Percentiles rank a stretch among this genome's conserved stretches.
phyloP scores from a whole-genome alignment of 1,140 invertebrate genomes.

The Harpegnathos saltator region DNA sequence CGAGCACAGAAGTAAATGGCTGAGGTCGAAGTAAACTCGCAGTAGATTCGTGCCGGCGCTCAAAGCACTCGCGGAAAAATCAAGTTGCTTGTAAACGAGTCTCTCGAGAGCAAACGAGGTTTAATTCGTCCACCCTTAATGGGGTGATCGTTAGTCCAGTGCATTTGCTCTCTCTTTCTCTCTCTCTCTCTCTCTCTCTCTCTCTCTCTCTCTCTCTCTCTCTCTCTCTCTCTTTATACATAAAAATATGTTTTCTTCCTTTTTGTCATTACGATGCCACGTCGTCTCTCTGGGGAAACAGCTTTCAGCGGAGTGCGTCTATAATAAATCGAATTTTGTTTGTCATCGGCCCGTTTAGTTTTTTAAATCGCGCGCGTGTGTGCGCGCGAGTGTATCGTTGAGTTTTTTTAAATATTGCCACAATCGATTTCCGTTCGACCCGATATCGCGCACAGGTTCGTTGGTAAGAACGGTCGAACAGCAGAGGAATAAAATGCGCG shows the following conservation, averaged over 20 bases:
- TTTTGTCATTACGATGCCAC: not conserved
- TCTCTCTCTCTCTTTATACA: not conserved
- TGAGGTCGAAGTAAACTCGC: constrained; percentile 31
- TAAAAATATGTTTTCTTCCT: not conserved
- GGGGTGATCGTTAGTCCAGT: constrained; percentile 14
- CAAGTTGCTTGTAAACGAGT: constrained; percentile 32
- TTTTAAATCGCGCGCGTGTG: not conserved
- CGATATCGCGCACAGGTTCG: not conserved
- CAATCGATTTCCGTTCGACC: constrained; percentile 53
- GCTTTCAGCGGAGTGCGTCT: constrained; percentile 25
- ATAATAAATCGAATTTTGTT: constrained; percentile 31
- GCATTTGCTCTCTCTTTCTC: not conserved
- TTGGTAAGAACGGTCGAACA: not conserved
- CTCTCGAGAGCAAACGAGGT: not conserved
- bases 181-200: not conserved
- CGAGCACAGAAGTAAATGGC: constrained; percentile 9
- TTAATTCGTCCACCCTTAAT: constrained; percentile 61
- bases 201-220: not conserved
- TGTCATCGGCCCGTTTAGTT: not conserved
- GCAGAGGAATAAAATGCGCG: constrained; percentile 32
- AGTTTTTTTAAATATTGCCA: constrained; percentile 74
- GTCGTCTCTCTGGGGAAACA: not conserved
- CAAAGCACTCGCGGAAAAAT: constrained; percentile 38
- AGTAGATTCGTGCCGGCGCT: not conserved
- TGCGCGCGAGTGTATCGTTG: constrained; percentile 52